A percentile compares a stretch with the other conserved stretches of the same genome.
phyloP scores from a whole-genome alignment of 1,140 invertebrate species.

The Drosophila dunni region DNA sequence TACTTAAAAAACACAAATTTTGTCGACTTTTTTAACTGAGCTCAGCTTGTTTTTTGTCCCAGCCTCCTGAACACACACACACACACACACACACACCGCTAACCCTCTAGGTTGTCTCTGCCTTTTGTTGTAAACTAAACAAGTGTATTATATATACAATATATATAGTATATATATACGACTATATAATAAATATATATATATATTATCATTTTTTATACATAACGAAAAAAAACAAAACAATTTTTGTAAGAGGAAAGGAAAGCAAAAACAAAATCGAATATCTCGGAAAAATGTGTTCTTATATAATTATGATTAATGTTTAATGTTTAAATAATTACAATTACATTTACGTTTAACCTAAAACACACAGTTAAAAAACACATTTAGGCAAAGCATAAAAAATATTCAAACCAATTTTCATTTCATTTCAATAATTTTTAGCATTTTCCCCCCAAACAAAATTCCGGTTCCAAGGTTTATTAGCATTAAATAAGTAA shows the following conservation, averaged over 20 bases:
- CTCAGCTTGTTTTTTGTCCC: constrained; percentile 40
- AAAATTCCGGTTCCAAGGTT: constrained; percentile 76
- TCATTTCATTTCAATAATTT: constrained; percentile 46
- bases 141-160: constrained; percentile 77
- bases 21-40: constrained; percentile 22
- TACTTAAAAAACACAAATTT: constrained; percentile 53
- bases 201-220: constrained; percentile 61
- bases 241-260: constrained; percentile 55
- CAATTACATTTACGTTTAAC: constrained; percentile 71
- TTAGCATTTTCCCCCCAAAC: constrained; percentile 54
- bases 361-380: too few relatives aligned
- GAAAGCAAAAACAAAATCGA: constrained; percentile 68
- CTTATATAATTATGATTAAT: constrained; percentile 80
- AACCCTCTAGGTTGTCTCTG: constrained; percentile 77
- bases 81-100: constrained; percentile 19
- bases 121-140: constrained; percentile 79
- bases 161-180: constrained; percentile 65
- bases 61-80: not conserved
- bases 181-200: constrained; percentile 32
- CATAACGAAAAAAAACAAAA: constrained; percentile 26
- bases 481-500: constrained; percentile 67
- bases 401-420: not conserved
- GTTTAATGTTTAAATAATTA: constrained; percentile 71
- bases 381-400: constrained; percentile 22
- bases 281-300: constrained; percentile 82